These are phyloP conservation scores for Chiloscyllium plagiosum DNA, from an alignment of 2,113 vertebrate genomes.

Conservation along the genomic window DNA sequence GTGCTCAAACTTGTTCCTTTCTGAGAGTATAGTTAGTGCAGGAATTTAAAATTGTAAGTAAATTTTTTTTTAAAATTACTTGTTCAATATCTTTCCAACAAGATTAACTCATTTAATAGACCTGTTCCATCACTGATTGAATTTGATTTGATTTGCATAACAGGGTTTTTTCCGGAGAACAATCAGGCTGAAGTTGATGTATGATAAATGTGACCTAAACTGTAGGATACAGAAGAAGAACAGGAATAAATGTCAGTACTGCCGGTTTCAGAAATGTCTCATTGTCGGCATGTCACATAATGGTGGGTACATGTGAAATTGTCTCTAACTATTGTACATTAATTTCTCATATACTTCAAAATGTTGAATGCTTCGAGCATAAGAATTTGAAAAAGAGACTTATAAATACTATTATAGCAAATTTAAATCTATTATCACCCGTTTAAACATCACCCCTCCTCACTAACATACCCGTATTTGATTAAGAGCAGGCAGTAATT, in stretches of 20 bases:
- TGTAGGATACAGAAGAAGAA: constrained; percentile 98
- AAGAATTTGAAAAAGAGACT: neutral
- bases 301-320: constrained; percentile 60
- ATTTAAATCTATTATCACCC: neutral
- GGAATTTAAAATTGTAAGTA: neutral
- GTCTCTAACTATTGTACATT: neutral
- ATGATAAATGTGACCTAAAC: constrained; percentile 88
- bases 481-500: neutral
- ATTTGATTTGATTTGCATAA: neutral
- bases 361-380: neutral
- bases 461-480: neutral
- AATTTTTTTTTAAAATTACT: neutral
- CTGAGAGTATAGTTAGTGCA: neutral
- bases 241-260: constrained; percentile 98
- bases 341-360: neutral
- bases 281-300: constrained; percentile 98
- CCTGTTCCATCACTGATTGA: neutral
- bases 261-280: constrained; percentile 97
- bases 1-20: neutral
- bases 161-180: constrained; percentile 96
- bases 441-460: neutral
- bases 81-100: neutral
- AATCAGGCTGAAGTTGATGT: constrained; percentile 89
- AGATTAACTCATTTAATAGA: neutral
- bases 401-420: neutral